phyloP scores from a whole-genome alignment of 2,888 invertebrate species.

The Dioctria linearis region DNA sequence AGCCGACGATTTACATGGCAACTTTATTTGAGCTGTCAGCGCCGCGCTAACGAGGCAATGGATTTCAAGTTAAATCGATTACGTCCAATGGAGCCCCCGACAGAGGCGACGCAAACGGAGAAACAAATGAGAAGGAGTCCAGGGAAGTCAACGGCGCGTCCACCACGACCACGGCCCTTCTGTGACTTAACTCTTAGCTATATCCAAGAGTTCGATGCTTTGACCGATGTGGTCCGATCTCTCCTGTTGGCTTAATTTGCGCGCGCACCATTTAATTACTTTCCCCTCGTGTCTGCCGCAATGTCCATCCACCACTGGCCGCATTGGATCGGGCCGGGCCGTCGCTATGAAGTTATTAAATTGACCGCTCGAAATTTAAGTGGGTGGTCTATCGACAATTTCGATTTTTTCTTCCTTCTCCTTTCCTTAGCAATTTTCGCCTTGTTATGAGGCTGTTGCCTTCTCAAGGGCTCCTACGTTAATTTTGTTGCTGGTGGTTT shows the following conservation, averaged over 20 bases:
- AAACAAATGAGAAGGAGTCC: slow-evolving; percentile 47
- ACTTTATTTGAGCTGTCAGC: slow-evolving; percentile 52
- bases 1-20: slow-evolving; percentile 52
- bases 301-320: background rate
- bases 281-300: slow-evolving; percentile 30
- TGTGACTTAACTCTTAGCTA: too few relatives aligned
- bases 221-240: slow-evolving; percentile 48
- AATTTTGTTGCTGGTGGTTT: slow-evolving; percentile 44
- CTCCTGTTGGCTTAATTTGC: slow-evolving; percentile 52
- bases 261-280: slow-evolving; percentile 52
- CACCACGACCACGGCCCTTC: background rate
- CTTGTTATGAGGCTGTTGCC: slow-evolving; percentile 51
- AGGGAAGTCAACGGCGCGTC: background rate
- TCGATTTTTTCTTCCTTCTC: slow-evolving; percentile 23
- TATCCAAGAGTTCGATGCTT: slow-evolving; percentile 13
- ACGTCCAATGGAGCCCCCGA: slow-evolving; percentile 38
- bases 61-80: slow-evolving; percentile 53
- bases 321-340: background rate
- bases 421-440: slow-evolving; percentile 34
- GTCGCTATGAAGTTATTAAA: slow-evolving; percentile 51
- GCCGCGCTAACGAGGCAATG: slow-evolving; percentile 51
- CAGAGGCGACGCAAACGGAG: slow-evolving; percentile 38
- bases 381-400: slow-evolving; percentile 52
- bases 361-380: slow-evolving; percentile 52
- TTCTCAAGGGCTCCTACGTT: slow-evolving; percentile 43